Base-by-base conservation (phyloP, 2,113 vertebrate species). In the Nettapus auritus region DNA sequence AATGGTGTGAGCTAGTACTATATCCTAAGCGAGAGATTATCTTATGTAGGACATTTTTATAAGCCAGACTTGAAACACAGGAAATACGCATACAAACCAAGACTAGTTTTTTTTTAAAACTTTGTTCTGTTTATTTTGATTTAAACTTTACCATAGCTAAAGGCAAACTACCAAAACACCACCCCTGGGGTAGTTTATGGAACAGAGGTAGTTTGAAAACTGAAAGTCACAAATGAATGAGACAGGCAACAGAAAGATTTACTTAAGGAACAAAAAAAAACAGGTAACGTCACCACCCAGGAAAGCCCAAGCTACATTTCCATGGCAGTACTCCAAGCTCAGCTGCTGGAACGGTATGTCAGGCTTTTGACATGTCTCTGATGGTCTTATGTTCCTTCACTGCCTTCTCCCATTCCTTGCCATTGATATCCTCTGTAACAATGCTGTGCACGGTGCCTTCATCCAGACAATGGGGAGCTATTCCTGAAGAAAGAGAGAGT, bases 401-500 rank as follows among this genome's bases (percentile, higher is more conserved):
- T 82, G 98, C 99, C 91, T 99, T 98, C 88, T 99, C 99, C 99
- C 99, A 99, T 11, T 99, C 98, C 50, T 98, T 98, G 42, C 99
- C 99, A 74, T 98, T 98, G 97, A 99, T 99, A 3, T 98, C 97
- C 96, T 99, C 99, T 28, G 98, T 97, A 36, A 97, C 98, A 75
- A 98, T 68, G 42, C 97, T 99, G 93, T 95, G 95, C 81, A 99
- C 98, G 0, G 99, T 99, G 59, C 99, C 99, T 64, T 98, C 98
- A 55, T 99, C 99, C 96, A 99, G 97, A 90, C 99, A 99, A 71
- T 99, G 99, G 4, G 98, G 98, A 53, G 99, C 98, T 11, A 99
- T 98, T 63, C 99, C 99, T 99, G 88, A 28, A 69, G 73, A 74
- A 81, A 84, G 38, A 85, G 6, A 81, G n/a, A 74, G 64, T 19